Base-by-base conservation (phyloP, 2,888 invertebrate species). In the Disparrhopalites patrizii region DNA sequence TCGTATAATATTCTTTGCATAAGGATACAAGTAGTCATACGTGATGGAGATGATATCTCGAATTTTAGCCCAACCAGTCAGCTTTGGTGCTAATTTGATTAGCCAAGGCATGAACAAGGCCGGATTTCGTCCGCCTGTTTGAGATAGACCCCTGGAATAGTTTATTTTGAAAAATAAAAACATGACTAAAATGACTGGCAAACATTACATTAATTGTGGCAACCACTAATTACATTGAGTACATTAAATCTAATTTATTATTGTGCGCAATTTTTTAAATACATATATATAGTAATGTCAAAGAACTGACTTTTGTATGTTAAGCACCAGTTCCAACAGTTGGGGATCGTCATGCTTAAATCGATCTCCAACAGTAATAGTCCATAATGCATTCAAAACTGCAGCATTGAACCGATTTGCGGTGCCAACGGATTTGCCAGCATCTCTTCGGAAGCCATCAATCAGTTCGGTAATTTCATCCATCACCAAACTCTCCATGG, bases 61-160 rank as follows among this genome's bases (percentile, higher is more conserved):
- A 28, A 70, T 67, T 20, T 43, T 33, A 4, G 58, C 61, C 69
- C 68, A 71, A 13, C 73, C 73, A 36, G 57, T 66, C 7, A 68
- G 33, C 8, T 38, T 40, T 5, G 71, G 71, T 40, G 63, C 60
- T n/a, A 66, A 56, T 54, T 67, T 66, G 10, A 69, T 36, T 1
- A 73, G 50, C 73, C 73, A 73, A 1, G 73, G 70, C 40, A 70
- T 62, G 38, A 68, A 73, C 30, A 71, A 61, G 8, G 67, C 65
- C 2, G 62, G 62, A 36, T 69, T 69, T 4, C 56, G 57, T 7
- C 70, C 73, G 5, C 62, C 68, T 13, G 57, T 58, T 7, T 68
- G 33, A 38, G 66, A 61, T 60, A 69, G 47, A 30, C 68, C 67
- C 31, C 68, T 69, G 31, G 23, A 55, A 15, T 51, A 51, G 18